These are phyloP conservation scores for Hydropsyche tenuis DNA, from an alignment of 1,140 invertebrate genomes.

Conservation along the genomic window DNA sequence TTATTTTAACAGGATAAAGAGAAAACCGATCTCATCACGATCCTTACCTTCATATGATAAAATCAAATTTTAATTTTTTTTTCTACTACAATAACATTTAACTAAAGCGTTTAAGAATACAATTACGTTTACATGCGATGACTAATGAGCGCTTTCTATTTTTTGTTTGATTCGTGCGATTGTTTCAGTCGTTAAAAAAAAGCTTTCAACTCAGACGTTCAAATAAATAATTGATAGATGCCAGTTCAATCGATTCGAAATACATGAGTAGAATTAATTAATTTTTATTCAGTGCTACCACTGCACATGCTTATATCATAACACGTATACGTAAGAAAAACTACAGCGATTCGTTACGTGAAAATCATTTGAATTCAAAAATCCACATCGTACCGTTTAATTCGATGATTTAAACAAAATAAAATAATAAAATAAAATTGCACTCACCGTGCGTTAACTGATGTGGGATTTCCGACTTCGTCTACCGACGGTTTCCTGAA, in stretches of 20 bases:
- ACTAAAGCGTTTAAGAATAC: too few species aligned
- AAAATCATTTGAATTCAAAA: too few species aligned
- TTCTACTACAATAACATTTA: too few species aligned
- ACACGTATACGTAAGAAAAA: too few species aligned
- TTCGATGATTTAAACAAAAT: slow-evolving; percentile 24
- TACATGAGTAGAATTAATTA: slow-evolving; percentile 35
- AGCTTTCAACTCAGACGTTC: slow-evolving; percentile 31
- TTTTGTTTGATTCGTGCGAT: neutral
- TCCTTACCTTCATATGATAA: too few species aligned
- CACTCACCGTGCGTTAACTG: slow-evolving; percentile 73
- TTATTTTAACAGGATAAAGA: slow-evolving; percentile 30
- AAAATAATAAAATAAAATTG: slow-evolving; percentile 28
- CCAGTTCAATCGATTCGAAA: slow-evolving; percentile 22
- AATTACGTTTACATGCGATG: neutral
- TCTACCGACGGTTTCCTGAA: slow-evolving; percentile 73
- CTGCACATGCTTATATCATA: neutral
- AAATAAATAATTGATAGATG: slow-evolving; percentile 34
- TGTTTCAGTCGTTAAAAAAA: slow-evolving; percentile 8
- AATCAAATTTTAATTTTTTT: too few species aligned
- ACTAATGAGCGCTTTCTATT: neutral
- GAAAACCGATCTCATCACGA: neutral
- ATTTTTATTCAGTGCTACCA: neutral
- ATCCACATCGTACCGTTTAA: slow-evolving; percentile 2
- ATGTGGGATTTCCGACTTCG: slow-evolving; percentile 70
- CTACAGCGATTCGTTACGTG: neutral